These are phyloP conservation scores for Sycobia sp. DNA, from an alignment of 1,140 invertebrate species.

Conservation along the genomic window DNA sequence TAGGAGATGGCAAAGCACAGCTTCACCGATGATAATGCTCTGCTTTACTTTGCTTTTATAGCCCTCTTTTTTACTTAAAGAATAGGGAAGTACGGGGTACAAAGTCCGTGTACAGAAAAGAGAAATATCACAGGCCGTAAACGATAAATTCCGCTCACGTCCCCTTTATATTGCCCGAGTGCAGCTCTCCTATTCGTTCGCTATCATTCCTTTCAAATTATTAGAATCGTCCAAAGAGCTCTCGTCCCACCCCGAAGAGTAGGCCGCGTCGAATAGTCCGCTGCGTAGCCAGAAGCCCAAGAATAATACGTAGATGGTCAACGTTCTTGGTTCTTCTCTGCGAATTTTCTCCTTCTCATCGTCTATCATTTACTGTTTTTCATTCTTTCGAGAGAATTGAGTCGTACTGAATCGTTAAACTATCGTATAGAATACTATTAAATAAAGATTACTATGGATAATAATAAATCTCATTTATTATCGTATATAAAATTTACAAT, in stretches of 20 bases:
- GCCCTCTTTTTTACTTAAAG: conserved; percentile 21
- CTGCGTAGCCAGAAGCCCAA: conserved; percentile 40
- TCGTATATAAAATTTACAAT: too few species aligned
- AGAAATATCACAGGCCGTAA: conserved; percentile 29
- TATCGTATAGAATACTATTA: too few species aligned
- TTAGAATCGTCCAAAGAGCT: conserved; percentile 31
- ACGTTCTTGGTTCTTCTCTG: conserved; percentile 31
- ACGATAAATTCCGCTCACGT: conserved; percentile 32
- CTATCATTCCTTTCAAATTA: conserved; percentile 37
- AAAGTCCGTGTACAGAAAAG: conserved; percentile 32
- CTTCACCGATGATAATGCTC: too few species aligned
- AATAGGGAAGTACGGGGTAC: conserved; percentile 24
- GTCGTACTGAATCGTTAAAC: too few species aligned
- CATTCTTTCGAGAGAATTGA: too few species aligned
- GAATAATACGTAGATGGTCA: conserved; percentile 54
- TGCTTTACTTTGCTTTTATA: conserved; percentile 19
- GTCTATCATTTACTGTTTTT: neutral
- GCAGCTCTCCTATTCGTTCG: conserved; percentile 1
- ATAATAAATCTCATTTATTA: too few species aligned
- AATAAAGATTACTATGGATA: too few species aligned
- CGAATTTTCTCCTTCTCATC: conserved; percentile 23
- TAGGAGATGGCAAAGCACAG: too few species aligned
- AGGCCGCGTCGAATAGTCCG: conserved; percentile 34
- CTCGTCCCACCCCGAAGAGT: conserved; percentile 5
- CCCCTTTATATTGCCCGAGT: conserved; percentile 24